phyloP scores from a whole-genome alignment of 1,140 invertebrate species.

The Drosophila yakuba region DNA sequence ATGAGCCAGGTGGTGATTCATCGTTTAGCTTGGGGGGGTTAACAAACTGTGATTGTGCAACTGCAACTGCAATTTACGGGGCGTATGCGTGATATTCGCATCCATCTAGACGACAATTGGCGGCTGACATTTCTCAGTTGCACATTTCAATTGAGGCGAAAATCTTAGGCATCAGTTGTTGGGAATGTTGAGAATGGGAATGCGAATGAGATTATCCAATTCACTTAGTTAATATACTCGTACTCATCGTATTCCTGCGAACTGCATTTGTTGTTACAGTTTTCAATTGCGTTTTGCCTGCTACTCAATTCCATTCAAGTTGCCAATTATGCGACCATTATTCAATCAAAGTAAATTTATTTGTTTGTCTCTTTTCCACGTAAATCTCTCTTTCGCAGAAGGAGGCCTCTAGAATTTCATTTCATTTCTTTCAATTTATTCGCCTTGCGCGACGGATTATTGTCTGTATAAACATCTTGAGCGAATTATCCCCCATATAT shows the following conservation, averaged over 20 bases:
- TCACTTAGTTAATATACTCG: slow-evolving; percentile 69
- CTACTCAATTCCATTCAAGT: slow-evolving; percentile 85
- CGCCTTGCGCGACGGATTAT: slow-evolving; percentile 76
- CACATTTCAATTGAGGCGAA: slow-evolving; percentile 81
- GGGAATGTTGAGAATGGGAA: slow-evolving; percentile 15
- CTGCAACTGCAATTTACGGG: slow-evolving; percentile 43
- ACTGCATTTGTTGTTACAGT: slow-evolving; percentile 52
- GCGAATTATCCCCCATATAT: slow-evolving; percentile 59
- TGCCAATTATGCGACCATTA: slow-evolving; percentile 84
- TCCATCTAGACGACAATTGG: slow-evolving; percentile 81
- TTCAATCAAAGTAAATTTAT: slow-evolving; percentile 85
- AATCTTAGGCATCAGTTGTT: slow-evolving; percentile 49
- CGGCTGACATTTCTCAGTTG: slow-evolving; percentile 81
- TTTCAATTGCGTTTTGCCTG: slow-evolving; percentile 79
- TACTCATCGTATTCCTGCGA: slow-evolving; percentile 9
- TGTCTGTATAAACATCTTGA: slow-evolving; percentile 69
- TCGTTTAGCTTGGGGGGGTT: slow-evolving; percentile 48
- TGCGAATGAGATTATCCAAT: slow-evolving; percentile 80
- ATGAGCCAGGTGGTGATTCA: slow-evolving; percentile 20
- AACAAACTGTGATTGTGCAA: slow-evolving; percentile 66
- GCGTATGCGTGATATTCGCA: slow-evolving; percentile 75
- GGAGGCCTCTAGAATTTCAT: slow-evolving; percentile 17
- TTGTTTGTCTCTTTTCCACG: slow-evolving; percentile 84
- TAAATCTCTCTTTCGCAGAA: slow-evolving; percentile 52
- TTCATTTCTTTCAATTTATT: slow-evolving; percentile 73